phyloP scores from a whole-genome alignment of 2,113 vertebrate genomes.

The Zeus faber region DNA sequence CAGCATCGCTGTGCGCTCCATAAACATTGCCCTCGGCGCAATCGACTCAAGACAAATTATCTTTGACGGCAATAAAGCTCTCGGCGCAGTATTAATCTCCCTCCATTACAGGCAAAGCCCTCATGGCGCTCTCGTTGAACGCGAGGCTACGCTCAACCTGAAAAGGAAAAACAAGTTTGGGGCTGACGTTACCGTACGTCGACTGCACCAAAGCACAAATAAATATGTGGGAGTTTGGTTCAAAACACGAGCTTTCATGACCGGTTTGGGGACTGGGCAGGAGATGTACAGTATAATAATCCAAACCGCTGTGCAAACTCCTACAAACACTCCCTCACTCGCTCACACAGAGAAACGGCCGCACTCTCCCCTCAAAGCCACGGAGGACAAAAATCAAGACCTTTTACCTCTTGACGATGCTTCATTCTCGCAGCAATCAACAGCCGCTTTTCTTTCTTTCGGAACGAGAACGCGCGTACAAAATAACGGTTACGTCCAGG shows the following conservation, averaged over 20 bases:
- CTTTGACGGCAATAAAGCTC: slow-evolving; percentile 69
- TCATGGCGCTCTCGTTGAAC: slow-evolving; percentile 53
- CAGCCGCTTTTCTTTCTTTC: too few species aligned
- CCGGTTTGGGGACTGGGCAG: slow-evolving; percentile 27
- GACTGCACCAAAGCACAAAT: too few species aligned
- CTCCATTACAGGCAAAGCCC: slow-evolving; percentile 43
- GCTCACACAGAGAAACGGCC: too few species aligned
- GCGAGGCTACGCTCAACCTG: slow-evolving; percentile 49
- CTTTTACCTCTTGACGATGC: too few species aligned
- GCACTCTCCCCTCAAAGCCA: too few species aligned
- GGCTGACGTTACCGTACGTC: too few species aligned
- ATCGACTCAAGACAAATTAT: slow-evolving; percentile 66
- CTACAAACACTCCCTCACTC: too few species aligned
- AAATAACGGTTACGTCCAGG: too few species aligned
- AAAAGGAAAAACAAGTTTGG: slow-evolving; percentile 48
- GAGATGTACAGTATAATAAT: slow-evolving; percentile 39
- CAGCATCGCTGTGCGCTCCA: slow-evolving; percentile 66
- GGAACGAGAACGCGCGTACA: too few species aligned
- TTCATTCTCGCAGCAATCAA: too few species aligned
- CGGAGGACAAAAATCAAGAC: too few species aligned
- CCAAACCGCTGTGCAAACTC: slow-evolving; percentile 32
- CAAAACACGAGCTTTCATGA: slow-evolving; percentile 49
- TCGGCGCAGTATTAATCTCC: slow-evolving; percentile 49
- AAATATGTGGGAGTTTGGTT: slow-evolving; percentile 42
- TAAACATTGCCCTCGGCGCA: slow-evolving; percentile 64